Base-by-base conservation (phyloP, 2,888 invertebrate genomes). In the Strigamia transsilvanica region DNA sequence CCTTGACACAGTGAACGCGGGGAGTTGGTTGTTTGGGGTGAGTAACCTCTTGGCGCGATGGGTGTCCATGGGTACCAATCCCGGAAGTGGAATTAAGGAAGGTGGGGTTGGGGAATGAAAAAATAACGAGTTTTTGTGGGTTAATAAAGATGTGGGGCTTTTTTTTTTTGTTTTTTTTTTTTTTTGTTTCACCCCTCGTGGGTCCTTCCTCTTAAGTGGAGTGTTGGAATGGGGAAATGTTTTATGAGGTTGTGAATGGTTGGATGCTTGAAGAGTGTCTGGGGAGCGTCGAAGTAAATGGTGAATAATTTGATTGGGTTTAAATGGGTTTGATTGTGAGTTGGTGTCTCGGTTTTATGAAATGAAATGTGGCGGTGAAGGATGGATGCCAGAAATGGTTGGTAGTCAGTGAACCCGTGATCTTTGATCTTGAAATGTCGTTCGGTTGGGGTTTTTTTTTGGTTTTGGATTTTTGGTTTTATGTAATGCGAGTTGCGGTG, bases 361-460 rank as follows among this genome's bases (percentile, higher is more conserved):
- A 27, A 73, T 73, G 73, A 18, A 56, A 56, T 73, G 13, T 27
- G 73, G 0, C 15, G 5, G 32, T 27, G 73, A 15, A 27, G 32
- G 73, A 9, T 27, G 73, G 9, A 27, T 6, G 73, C 73, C 73
- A 32, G 12, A 32, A 73, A 32, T 73, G 2, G 18, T 23, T 73
- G 61, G 27, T 73, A 73, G 73, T 73, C 73, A 73, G 73, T 73
- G 73, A 73, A 73, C 73, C 32, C 27, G 27, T 73, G 73, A 73
- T 73, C 73, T 73, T 73, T 73, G 73, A 73, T 32, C 73, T 32
- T 73, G 73, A 73, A 73, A 73, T 73, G 73, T 27, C 73, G 23
- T 66, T 66, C 12, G 12, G 15, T 9, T 73, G 27, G 23, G 12
- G 1, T 66, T 66, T 66, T 66, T 23, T n/a, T n/a, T 51, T n/a